Evolutionary conservation across 2,888 invertebrate genomes (phyloP), one percentile per base, ranked within the genome.

Genomic region (Brachypterus glaber): DNA sequence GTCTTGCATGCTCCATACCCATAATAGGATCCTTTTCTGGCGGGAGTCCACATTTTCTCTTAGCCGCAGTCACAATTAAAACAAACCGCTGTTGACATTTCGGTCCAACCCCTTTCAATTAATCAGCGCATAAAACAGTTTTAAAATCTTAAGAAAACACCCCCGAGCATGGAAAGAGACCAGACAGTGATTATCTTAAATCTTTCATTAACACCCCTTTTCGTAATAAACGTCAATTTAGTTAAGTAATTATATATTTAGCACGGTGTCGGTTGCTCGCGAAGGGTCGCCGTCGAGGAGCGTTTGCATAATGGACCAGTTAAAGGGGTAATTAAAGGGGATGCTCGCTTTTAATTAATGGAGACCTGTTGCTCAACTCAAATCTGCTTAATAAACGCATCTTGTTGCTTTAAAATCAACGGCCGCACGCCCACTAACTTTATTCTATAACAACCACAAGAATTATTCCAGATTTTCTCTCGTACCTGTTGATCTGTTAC

Each of bases 281-380:
- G 50, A 47, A 46, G 49, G 48, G 43, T 39, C 35, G 40, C 41
- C 36, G 41, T 41, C 43, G 31, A 42, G 45, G 45, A 41, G 47
- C 52, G 57, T 64, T 63, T 64, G 62, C 64, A 64, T 64, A 64
- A 64, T 64, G 64, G 63, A 63, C 63, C 64, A 60, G 51, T 47
- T 55, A 54, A 64, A 64, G 63, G 63, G 63, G 64, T 62, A 63
- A 64, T 63, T 64, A 63, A 64, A 63, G 62, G 62, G 63, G 63
- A 62, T 62, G 62, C 53, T 60, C 52, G 59, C 62, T 61, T 62
- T 63, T 63, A 64, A 64, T 64, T 64, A 64, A 64, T 54, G 52
- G 45, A 53, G 49, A 64, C 63, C 63, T 64, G 64, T 64, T 64
- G 64, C 60, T 43, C 45, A 43, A n/a, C n/a, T n/a, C n/a, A 46